Percentiles rank a stretch among this genome's conserved stretches.
These are phyloP conservation scores for Calyptomena viridis DNA, from an alignment of 2,113 vertebrate genomes.

Conservation along the genomic window DNA sequence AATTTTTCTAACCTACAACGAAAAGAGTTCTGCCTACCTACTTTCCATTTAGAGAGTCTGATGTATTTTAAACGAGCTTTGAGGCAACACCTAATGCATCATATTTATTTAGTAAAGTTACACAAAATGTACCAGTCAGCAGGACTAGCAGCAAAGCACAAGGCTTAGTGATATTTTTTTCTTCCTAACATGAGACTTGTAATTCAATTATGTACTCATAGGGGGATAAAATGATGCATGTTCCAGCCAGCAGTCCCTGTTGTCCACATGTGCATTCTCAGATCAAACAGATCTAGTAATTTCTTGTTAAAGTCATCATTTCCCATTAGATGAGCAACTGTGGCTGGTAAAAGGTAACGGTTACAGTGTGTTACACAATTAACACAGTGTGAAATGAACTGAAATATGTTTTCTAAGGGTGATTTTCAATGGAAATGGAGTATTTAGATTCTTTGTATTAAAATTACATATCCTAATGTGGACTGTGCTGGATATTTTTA, in stretches of 20 bases:
- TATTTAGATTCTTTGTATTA: slow-evolving; percentile 4
- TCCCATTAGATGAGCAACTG: slow-evolving; percentile 76
- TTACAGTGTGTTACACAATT: slow-evolving; percentile 77
- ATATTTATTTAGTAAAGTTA: background rate
- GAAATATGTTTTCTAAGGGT: slow-evolving; percentile 66
- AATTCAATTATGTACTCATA: slow-evolving; percentile 70
- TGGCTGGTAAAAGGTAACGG: slow-evolving; percentile 74
- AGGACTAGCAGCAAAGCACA: background rate
- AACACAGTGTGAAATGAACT: slow-evolving; percentile 77
- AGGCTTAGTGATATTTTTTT: background rate
- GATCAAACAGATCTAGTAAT: slow-evolving; percentile 76
- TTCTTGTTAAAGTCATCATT: slow-evolving; percentile 77
- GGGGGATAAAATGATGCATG: slow-evolving; percentile 56
- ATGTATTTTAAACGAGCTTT: background rate
- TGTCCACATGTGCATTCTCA: slow-evolving; percentile 65
- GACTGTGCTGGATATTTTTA: background rate
- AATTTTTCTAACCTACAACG: background rate
- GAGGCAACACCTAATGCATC: background rate
- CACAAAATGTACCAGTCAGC: background rate
- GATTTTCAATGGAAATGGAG: slow-evolving; percentile 50
- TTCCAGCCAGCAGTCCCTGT: slow-evolving; percentile 64
- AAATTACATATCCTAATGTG: background rate
- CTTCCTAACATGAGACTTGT: slow-evolving; percentile 55
- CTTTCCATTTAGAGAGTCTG: background rate
- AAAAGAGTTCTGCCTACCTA: background rate